Evolutionary conservation across 2,888 invertebrate species (phyloP), one percentile per base, ranked within the genome.

Genomic region (Tetragonisca angustula): DNA sequence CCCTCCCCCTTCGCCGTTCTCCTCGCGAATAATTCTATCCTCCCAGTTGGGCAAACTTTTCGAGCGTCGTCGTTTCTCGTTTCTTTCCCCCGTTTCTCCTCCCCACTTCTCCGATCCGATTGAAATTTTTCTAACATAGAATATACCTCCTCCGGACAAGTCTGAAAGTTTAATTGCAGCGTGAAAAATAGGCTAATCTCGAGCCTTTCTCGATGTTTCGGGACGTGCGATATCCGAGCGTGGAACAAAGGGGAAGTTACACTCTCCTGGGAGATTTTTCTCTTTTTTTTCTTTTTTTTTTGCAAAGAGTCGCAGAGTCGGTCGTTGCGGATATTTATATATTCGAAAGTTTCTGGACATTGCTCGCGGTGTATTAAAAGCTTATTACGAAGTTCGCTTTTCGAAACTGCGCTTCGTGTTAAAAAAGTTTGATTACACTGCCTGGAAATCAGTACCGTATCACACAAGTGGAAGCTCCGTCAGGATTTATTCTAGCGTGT

Each of bases 391-490:
- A 84, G 54, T 84, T 54, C 24, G 54, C 61, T 68, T 71, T 61
- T 77, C 74, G 59, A 70, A 75, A 65, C 13, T 27, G 32, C 13
- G n/a, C n/a, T 27, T 24, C 6, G 21, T 32, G 73, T 84, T 84
- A 72, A 78, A 72, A 75, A 77, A 83, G 71, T 78, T 75, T 83
- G 78, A 84, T 83, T 82, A 17, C 49, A 21, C 82, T 71, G 74
- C 36, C 27, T 24, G 52, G 32, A 50, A 82, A 81, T 81, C 27
- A 27, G 27, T 27, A 27, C 27, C 54, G 75, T 67, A 67, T 54
- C 61, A 54, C 62, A 36, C n/a, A 13, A 43, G n/a, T 49, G 49
- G 72, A 43, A 61, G 9, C 32, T 62, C 3, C 0, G 24, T 17
- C 13, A 19, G 36, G 62, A 59, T 76, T 72, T 81, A 76, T 82